Conservation (phyloP, 2,888 invertebrate genomes). For the Stenotaenia linearis region DNA sequence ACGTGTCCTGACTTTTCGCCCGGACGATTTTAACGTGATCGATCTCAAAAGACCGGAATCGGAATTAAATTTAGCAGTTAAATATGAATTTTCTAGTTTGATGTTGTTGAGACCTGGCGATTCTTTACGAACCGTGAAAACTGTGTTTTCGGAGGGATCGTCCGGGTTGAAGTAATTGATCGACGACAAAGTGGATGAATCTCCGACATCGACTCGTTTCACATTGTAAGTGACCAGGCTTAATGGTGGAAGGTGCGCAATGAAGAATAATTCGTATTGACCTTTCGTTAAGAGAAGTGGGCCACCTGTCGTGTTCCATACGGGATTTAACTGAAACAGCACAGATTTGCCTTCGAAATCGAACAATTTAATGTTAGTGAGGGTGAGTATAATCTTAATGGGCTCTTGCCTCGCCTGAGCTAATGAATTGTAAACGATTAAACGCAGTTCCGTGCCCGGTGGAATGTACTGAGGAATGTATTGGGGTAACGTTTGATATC, state of each 20-base stretch:
- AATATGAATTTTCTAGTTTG: constrained; percentile 71
- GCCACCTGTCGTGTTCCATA: constrained; percentile 61
- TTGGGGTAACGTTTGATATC: background rate
- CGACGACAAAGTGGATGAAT: constrained; percentile 37
- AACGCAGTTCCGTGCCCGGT: background rate
- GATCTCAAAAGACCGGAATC: constrained; percentile 75
- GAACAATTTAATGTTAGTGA: constrained; percentile 63
- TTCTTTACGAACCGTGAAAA: constrained; percentile 38
- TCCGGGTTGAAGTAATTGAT: constrained; percentile 36
- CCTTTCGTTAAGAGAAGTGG: constrained; percentile 44
- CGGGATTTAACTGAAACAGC: constrained; percentile 74
- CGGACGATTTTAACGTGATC: constrained; percentile 68
- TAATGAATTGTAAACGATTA: constrained; percentile 77
- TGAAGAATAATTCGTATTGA: constrained; percentile 59
- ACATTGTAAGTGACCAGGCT: constrained; percentile 59
- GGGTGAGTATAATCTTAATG: constrained; percentile 63
- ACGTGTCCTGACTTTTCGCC: constrained; percentile 55
- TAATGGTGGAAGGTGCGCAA: constrained; percentile 73
- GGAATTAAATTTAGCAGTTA: constrained; percentile 74
- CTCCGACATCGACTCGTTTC: constrained; percentile 38
- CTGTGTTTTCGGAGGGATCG: constrained; percentile 31
- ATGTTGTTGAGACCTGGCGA: constrained; percentile 54
- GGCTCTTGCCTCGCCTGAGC: constrained; percentile 72
- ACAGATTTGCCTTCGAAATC: constrained; percentile 49
- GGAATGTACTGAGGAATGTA: constrained; percentile 17